A percentile compares a stretch with the other conserved stretches of the same genome.
Conservation (phyloP, 1,140 invertebrate genomes). For the Pseudachorutes palmiensis region DNA sequence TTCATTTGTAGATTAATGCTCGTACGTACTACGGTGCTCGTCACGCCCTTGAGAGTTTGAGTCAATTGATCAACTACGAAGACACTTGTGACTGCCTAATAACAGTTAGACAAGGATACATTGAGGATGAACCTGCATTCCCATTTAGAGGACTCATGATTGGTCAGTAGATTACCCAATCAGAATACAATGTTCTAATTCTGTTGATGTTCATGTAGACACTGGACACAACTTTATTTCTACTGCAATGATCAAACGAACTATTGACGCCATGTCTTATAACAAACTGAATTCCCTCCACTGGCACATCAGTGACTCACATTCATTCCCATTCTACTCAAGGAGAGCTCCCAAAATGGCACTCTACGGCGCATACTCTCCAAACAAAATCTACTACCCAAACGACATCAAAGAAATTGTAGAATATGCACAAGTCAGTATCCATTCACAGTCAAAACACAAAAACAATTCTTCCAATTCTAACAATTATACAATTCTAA, state of each 20-base stretch:
- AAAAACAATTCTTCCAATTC: too few species aligned
- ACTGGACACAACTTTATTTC: slow-evolving; percentile 40
- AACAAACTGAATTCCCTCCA: slow-evolving; percentile 43
- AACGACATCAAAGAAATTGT: slow-evolving; percentile 38
- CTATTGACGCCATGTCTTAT: slow-evolving; percentile 42
- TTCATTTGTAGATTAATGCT: slow-evolving; percentile 47
- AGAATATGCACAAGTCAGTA: slow-evolving; percentile 32
- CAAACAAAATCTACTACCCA: slow-evolving; percentile 40
- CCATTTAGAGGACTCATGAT: slow-evolving; percentile 60
- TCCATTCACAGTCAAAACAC: neutral
- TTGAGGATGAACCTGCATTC: slow-evolving; percentile 59
- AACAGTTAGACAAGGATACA: slow-evolving; percentile 31
- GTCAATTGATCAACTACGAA: slow-evolving; percentile 55
- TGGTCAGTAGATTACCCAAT: slow-evolving; percentile 21
- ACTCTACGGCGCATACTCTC: slow-evolving; percentile 42
- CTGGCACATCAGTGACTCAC: slow-evolving; percentile 43
- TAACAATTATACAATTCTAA: slow-evolving; percentile 5
- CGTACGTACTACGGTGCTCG: slow-evolving; percentile 63
- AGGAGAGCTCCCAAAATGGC: slow-evolving; percentile 40
- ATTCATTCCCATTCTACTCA: slow-evolving; percentile 42
- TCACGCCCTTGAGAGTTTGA: slow-evolving; percentile 65
- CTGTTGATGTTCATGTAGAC: slow-evolving; percentile 19
- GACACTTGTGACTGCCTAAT: slow-evolving; percentile 38
- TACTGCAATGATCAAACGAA: slow-evolving; percentile 35
- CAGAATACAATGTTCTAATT: neutral